Evolutionary conservation across 2,888 invertebrate genomes (phyloP), one percentile per base, ranked within the genome.

Genomic region (Gastrophysa polygoni): DNA sequence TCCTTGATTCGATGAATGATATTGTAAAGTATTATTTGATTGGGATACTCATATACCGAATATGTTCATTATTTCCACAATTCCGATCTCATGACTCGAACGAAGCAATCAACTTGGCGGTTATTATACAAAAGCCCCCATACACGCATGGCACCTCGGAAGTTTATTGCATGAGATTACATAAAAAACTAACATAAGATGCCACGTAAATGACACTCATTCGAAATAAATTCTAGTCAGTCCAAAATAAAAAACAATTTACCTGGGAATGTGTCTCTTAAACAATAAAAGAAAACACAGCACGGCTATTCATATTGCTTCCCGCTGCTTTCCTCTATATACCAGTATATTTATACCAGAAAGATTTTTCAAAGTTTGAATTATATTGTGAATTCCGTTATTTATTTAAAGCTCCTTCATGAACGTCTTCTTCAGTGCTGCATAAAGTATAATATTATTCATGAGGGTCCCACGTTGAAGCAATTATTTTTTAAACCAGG

Each of bases 301-400:
- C 29, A 32, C 34, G 51, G 49, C 55, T 38, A 38, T 59, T 65
- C 43, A 17, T 62, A 64, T 54, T 60, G 57, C 64, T 54, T 60
- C 70, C 68, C 64, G 68, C 70, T 68, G 70, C 59, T 68, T 59
- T 54, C 63, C 62, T 65, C 62, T 59, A n/a, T n/a, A n/a, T n/a
- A n/a, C n/a, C n/a, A n/a, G n/a, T n/a, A n/a, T n/a, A n/a, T n/a
- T n/a, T n/a, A n/a, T n/a, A 71, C 71, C 69, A 69, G 70, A 72
- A 72, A 73, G 73, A 67, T 69, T 68, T 70, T 21, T 67, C 65
- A 54, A 74, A 73, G 75, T 74, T 74, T 75, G 73, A 75, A 75
- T 75, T 75, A 74, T 75, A 73, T 71, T 69, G 62, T 70, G 64
- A 66, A 72, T 70, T 74, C 73, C 72, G 72, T 75, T 75, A 74